Evolutionary conservation across 37 sponge, comb jelly and placozoan species (phyloP), one percentile per base, ranked within the genome.

Genomic region (Cladorhizidae sp.): DNA sequence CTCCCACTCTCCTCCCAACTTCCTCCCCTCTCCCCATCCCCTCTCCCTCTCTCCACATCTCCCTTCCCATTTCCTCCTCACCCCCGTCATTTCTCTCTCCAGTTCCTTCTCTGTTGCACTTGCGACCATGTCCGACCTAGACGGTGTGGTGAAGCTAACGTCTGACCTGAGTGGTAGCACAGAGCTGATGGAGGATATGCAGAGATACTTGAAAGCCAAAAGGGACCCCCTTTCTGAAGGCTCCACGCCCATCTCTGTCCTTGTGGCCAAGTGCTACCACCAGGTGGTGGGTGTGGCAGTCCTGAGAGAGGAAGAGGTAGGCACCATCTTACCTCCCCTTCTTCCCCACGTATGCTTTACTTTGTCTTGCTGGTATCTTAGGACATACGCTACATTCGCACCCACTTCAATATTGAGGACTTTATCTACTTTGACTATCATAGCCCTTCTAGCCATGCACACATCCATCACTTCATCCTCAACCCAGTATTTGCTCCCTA

Each of bases 361-460:
- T 54, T 20, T 35, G 39, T 61, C 64, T 77, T 23, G 15, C 31
- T 9, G 12, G 22, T 55, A 1, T 1, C 55, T 6, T 61, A 93
- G 91, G 83, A 93, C 32, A 85, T 95, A 12, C 85, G 82, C 43
- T 95, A 91, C 65, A 74, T 98, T 20, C 58, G 96, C 31, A 83
- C 99, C 12, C 94, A 96, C 59, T 98, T 93, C 85, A 91, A 93
- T 64, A 83, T 98, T 21, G 99, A 98, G 62, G 94, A 95, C 64
- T 98, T 93, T 72, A 80, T 98, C 56, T 98, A 96, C 88, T 93
- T 80, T 72, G 86, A 77, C 64, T 89, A 95, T 49, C 94, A 98
- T 42, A 58, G 55, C 12, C 96, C 92, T 37, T 52, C 79, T 18
- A 93, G 95, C 73, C 99, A 98, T 51, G 88, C 87, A 9, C 94